These are phyloP conservation scores for Leptosomus discolor DNA, from an alignment of 2,113 vertebrate species.

Conservation along the genomic window DNA sequence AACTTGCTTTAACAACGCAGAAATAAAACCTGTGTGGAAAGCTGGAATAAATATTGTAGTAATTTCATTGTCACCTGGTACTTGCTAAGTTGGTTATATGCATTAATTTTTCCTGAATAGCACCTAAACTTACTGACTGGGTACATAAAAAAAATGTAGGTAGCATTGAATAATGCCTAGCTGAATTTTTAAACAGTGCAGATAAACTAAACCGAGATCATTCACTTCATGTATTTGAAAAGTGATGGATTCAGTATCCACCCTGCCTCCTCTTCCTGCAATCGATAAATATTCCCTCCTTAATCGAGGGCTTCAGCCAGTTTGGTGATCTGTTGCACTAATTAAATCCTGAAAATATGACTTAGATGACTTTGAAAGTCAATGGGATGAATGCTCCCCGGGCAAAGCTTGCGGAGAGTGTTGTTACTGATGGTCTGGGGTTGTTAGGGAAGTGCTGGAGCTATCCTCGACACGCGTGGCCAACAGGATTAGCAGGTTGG, in stretches of 20 bases:
- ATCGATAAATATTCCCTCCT: background rate
- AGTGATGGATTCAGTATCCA: background rate
- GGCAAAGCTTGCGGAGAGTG: background rate
- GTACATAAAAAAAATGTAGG: background rate
- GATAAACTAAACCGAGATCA: background rate
- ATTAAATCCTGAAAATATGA: background rate
- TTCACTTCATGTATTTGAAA: background rate
- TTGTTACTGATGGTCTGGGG: too few relatives aligned
- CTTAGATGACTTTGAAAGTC: background rate
- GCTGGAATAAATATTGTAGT: background rate
- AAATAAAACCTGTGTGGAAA: background rate
- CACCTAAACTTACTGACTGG: background rate
- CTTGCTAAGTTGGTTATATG: background rate
- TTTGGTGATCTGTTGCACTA: background rate
- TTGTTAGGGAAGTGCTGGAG: rapidly evolving
- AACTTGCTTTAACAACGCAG: background rate
- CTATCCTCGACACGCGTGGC: rapidly evolving
- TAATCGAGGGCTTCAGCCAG: background rate
- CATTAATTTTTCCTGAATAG: background rate
- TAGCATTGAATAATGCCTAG: background rate
- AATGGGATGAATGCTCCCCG: background rate
- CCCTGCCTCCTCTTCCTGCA: background rate
- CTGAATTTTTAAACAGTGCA: background rate
- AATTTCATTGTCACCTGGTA: background rate
- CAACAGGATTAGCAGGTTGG: rapidly evolving